Evolutionary conservation across 2,888 invertebrate species (phyloP), one percentile per base, ranked within the genome.

Genomic region (Escarpia spicata): DNA sequence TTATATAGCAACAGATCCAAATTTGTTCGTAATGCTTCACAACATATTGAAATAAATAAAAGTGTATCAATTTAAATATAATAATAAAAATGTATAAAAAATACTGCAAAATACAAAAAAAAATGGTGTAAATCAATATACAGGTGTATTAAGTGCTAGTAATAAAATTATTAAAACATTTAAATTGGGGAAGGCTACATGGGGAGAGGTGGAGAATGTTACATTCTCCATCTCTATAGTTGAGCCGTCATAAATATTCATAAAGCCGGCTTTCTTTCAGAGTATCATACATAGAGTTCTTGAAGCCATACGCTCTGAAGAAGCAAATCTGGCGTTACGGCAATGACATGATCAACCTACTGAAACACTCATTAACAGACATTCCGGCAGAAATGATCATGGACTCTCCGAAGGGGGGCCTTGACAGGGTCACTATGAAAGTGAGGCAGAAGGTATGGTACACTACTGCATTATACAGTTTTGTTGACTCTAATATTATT

Each of bases 261-360:
- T 91, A 91, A 43, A 31, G n/a, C 44, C 60, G 9, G 26, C 15
- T 90, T 31, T 37, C 31, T 92, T 93, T 10, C 94, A 96, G 96
- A 93, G 95, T 96, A 37, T 96, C 96, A 6, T 96, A 96, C 93
- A 94, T 96, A 6, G 96, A 96, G 93, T 96, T 96, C 93, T 94
- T 96, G 94, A 96, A 96, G 93, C 96, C 96, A 15, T 96, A 96
- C 94, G 96, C 96, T 44, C 92, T 95, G 92, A 94, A 95, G 92
- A 95, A 95, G 93, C 95, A 96, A 93, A 94, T 94, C n/a, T 96
- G 96, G 96, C 96, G 96, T 58, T 95, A 96, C 93, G 96, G 96
- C 37, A 96, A 96, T 95, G 95, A 96, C 95, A 95, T 96, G 96
- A 92, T 95, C 93, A 94, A 95, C 9, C 94, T 96, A 92, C 94